Evolutionary conservation across 2,113 vertebrate genomes (phyloP).

Genomic region (Callaeas wilsoni): DNA sequence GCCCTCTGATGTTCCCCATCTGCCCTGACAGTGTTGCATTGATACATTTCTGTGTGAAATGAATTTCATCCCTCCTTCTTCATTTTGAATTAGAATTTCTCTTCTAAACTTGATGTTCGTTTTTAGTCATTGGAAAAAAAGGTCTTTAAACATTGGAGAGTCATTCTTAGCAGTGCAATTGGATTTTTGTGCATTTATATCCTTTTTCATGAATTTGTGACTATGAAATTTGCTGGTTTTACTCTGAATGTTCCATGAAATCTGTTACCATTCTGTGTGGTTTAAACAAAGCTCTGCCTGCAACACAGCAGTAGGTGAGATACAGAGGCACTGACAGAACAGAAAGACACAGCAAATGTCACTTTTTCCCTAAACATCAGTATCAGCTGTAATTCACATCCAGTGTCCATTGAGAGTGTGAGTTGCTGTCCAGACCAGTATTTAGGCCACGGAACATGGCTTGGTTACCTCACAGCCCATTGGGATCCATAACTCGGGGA

Average conservation of each 20-base stretch:
- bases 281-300: slow-evolving; percentile 10
- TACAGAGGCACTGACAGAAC: not conserved
- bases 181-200: slow-evolving; percentile 37
- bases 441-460: not conserved
- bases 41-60: slow-evolving; percentile 19
- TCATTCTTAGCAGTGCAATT: slow-evolving; percentile 20
- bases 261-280: not conserved
- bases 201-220: slow-evolving; percentile 29
- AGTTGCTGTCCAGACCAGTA: not conserved
- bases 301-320: not conserved
- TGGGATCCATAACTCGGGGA: not conserved
- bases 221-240: slow-evolving; percentile 54
- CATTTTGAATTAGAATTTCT: slow-evolving; percentile 44
- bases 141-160: slow-evolving; percentile 25
- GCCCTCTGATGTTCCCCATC: not conserved
- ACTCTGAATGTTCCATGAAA: slow-evolving; percentile 17
- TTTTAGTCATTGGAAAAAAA: slow-evolving; percentile 45
- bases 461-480: not conserved
- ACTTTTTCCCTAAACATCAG: not conserved
- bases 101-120: not conserved
- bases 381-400: not conserved
- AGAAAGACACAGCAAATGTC: not conserved
- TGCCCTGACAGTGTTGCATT: not conserved
- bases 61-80: slow-evolving; percentile 39
- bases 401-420: not conserved